Evolutionary conservation across 2,113 vertebrate genomes (phyloP), one percentile per base, ranked within the genome.

Genomic region (Oncorhynchus masou): DNA sequence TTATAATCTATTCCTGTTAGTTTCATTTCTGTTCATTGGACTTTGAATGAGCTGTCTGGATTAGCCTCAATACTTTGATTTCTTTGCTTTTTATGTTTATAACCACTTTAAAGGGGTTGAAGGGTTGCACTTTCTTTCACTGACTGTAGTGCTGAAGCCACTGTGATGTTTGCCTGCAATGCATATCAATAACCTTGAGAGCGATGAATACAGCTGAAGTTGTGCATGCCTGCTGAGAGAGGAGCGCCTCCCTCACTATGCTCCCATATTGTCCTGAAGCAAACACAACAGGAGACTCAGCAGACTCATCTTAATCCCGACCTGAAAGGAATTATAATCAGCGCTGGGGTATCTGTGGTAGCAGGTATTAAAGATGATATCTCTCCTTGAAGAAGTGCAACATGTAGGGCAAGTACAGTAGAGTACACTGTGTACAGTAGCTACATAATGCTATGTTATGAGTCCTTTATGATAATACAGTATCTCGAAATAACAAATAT

Each of bases 261-360:
- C 48, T 70, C 51, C n/a, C 67, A 45, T 76, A 60, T 76, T 70
- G 25, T 29, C 57, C 31, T 27, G 34, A 31, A 64, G 4, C 62
- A 45, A 68, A 75, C 22, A 24, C 49, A 69, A 68, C 51, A 49
- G 39, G 24, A 70, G 74, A 31, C 69, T 64, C 34, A 73, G 60
- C 49, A 27, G 22, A 45, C 48, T 51, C n/a, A 57, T 77, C 24
- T 70, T 19, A 49, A 71, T 74, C 60, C 49, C 24, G 24, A 22
- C 31, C 39, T 73, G 81, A 66, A 69, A 25, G 70, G 70, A 79
- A 83, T 79, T 62, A 54, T 73, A 79, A 83, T 66, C 39, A 76
- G 70, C 29, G 31, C 4, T 74, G 73, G 62, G n/a, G 51, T 48
- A 67, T 64, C 67, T 54, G 66, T 22, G 68, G 60, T 57, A 45